A percentile compares a stretch with the other conserved stretches of the same genome.
phyloP scores from a whole-genome alignment of 2,888 invertebrate species.

The Zaprionus lineosus region DNA sequence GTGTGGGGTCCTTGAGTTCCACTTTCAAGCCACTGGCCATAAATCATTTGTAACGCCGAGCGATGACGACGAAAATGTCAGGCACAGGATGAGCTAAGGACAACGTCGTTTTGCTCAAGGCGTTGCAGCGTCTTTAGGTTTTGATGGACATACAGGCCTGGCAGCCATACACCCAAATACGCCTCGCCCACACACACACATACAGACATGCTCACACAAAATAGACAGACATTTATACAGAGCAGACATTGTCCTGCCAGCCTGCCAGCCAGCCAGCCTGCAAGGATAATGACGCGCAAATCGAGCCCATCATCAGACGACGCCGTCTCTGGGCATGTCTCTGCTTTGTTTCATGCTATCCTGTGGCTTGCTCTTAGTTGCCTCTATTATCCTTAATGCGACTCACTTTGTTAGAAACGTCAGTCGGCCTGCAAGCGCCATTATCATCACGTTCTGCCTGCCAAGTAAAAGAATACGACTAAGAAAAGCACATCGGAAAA shows the following conservation, averaged over 20 bases:
- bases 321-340: slow-evolving; percentile 23
- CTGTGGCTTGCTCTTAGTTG: slow-evolving; percentile 70
- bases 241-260: slow-evolving; percentile 22
- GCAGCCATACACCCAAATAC: slow-evolving; percentile 45
- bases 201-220: background rate
- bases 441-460: slow-evolving; percentile 65
- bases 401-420: slow-evolving; percentile 78
- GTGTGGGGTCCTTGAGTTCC: slow-evolving; percentile 50
- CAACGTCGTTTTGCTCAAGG: slow-evolving; percentile 31
- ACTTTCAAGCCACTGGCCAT: slow-evolving; percentile 43
- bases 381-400: slow-evolving; percentile 78
- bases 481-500: slow-evolving; percentile 42
- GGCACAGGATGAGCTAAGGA: slow-evolving; percentile 61
- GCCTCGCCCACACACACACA: background rate
- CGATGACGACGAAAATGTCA: slow-evolving; percentile 73
- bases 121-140: slow-evolving; percentile 56
- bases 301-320: slow-evolving; percentile 61
- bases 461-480: too few relatives aligned
- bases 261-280: slow-evolving; percentile 16
- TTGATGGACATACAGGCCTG: slow-evolving; percentile 69
- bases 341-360: slow-evolving; percentile 72
- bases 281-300: slow-evolving; percentile 76
- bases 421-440: slow-evolving; percentile 76
- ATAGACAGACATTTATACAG: background rate
- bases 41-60: slow-evolving; percentile 61